Percentiles rank a stretch among this genome's conserved stretches.
Evolutionary conservation across 2,888 invertebrate species (phyloP).

Genomic region (Digitonthophagus gazella): DNA sequence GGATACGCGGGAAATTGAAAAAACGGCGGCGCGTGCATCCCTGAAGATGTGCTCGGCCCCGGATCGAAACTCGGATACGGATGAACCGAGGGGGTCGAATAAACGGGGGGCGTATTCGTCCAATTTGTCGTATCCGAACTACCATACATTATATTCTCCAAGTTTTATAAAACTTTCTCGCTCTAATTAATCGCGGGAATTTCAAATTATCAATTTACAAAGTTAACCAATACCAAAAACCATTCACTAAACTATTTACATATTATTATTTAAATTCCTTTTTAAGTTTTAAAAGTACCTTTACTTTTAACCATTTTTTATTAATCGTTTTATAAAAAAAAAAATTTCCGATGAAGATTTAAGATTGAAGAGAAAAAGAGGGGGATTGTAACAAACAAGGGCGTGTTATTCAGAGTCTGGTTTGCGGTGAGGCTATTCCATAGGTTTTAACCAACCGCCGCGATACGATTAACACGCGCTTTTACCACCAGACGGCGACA

Average conservation of each 20-base stretch:
- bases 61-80: conserved; percentile 41
- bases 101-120: conserved; percentile 26
- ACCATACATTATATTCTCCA: conserved; percentile 25
- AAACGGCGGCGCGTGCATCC: conserved; percentile 33
- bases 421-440: background rate
- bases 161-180: conserved; percentile 15
- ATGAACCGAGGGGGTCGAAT: conserved; percentile 22
- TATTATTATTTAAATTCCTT: too few species aligned
- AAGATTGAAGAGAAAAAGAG: background rate
- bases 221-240: too few species aligned
- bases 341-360: too few species aligned
- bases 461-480: background rate
- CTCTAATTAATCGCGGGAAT: conserved; percentile 24
- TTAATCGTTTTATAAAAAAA: too few species aligned
- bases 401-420: background rate
- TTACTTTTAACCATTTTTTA: too few species aligned
- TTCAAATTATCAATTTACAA: conserved; percentile 22
- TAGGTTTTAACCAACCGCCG: too few species aligned
- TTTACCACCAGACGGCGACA: background rate
- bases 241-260: background rate
- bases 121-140: conserved; percentile 23
- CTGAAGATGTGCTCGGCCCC: conserved; percentile 38
- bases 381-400: background rate
- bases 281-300: too few species aligned
- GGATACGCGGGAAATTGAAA: conserved; percentile 44